Evolutionary conservation across 2,888 invertebrate species (phyloP).

Genomic region (Drosophila hamatofila): DNA sequence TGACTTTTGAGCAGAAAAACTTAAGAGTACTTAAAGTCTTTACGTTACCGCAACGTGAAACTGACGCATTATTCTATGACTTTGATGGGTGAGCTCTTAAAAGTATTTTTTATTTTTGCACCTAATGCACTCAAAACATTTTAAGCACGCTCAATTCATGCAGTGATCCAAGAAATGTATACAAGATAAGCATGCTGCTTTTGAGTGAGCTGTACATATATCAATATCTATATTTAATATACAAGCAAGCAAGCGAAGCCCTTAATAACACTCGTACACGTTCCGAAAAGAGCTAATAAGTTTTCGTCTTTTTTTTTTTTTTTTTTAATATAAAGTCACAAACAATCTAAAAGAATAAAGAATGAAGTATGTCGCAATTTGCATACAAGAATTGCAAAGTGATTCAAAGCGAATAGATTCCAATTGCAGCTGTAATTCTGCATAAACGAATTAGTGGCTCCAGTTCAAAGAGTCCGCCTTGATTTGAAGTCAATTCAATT

Average conservation of each 20-base stretch:
- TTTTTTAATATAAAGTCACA: neutral
- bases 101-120: neutral
- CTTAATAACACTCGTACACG: no score
- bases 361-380: no score
- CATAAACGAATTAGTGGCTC: neutral
- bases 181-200: conserved; percentile 11
- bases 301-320: no score
- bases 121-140: neutral
- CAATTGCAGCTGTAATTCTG: neutral
- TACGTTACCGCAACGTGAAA: conserved; percentile 14
- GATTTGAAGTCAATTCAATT: conserved; percentile 21
- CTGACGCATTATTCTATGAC: conserved; percentile 8
- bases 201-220: neutral
- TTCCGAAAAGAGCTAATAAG: no score
- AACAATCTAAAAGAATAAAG: neutral
- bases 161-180: neutral
- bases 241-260: neutral
- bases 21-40: conserved; percentile 33
- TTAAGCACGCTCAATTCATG: neutral
- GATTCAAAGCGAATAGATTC: neutral
- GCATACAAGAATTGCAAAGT: neutral
- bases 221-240: neutral
- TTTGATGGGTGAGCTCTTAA: conserved; percentile 8
- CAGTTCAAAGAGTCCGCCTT: neutral
- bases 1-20: conserved; percentile 20